Evolutionary conservation across 2,888 invertebrate genomes (phyloP), one percentile per base, ranked within the genome.

Genomic region (Ceramica pisi): DNA sequence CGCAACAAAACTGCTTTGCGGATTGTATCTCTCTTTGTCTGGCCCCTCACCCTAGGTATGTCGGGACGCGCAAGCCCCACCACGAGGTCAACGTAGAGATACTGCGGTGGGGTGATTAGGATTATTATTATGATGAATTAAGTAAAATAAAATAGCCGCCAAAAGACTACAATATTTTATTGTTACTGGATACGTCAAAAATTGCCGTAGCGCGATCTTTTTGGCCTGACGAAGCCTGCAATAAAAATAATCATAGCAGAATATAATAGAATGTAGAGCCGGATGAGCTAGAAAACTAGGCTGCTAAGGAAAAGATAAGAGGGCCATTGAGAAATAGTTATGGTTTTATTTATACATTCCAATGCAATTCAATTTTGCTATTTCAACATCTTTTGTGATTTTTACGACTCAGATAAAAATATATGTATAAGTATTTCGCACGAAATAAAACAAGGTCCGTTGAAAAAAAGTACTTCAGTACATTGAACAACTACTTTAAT

Each of bases 401-500:
- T 74, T 79, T 79, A 79, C 57, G 63, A 62, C 35, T 19, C 19
- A 21, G 19, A 70, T 74, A 79, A 74, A 51, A 59, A 46, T 38
- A 12, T 50, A 31, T 5, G 4, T 26, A 26, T 26, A 26, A 31
- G 6, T 31, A 55, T 74, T 67, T 67, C 61, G 23, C 50, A 78
- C 68, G 31, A 61, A 51, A 67, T 76, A 51, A 72, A 69, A 67
- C 26, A 26, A 64, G 5, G 1, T 16, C 16, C 16, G 51, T 56
- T 55, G 31, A 61, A 72, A 62, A 64, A 71, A 68, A 71, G 57
- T 23, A 64, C 62, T 61, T 67, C 44, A 67, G 56, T 76, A 80
- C 63, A 70, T 80, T 80, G 69, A 69, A 64, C 55, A 80, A 75
- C 75, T 80, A 80, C 50, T 75, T 69, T 80, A 71, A 62, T 71